Evolutionary conservation across 2,797 vertebrate genomes (phyloP).

Genomic region (Pseudomugil gertrudae): DNA sequence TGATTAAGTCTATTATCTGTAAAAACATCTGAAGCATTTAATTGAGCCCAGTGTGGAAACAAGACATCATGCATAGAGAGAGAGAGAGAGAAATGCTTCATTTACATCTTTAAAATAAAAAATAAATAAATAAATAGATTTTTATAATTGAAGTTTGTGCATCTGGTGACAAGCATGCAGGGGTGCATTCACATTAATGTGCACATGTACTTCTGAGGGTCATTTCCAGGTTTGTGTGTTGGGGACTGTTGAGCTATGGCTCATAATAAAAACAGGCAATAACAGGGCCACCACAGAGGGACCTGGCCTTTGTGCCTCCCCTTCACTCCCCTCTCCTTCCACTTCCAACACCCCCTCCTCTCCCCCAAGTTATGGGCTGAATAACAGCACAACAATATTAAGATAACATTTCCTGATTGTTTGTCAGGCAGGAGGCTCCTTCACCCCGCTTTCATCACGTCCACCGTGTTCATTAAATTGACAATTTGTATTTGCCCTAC

Average conservation of each 20-base stretch:
- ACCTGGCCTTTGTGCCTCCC: conserved; percentile 78
- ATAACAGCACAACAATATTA: conserved; percentile 91
- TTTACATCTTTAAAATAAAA: conserved; percentile 18
- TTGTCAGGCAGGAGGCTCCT: conserved; percentile 83
- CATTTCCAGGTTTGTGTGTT: conserved; percentile 58
- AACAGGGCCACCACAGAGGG: conserved; percentile 91
- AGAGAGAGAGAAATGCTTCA: conserved; percentile 30
- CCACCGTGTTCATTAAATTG: conserved; percentile 86
- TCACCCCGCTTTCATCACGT: conserved; percentile 82
- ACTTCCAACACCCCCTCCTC: conserved; percentile 74
- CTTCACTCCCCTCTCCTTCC: conserved; percentile 37
- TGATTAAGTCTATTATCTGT: conserved; percentile 54
- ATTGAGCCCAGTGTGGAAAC: conserved; percentile 57
- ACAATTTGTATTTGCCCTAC: conserved; percentile 85
- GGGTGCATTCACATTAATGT: conserved; percentile 12
- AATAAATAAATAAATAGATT: background rate
- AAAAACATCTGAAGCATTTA: conserved; percentile 61
- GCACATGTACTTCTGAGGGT: conserved; percentile 15
- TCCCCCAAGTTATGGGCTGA: conserved; percentile 89
- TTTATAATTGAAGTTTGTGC: conserved; percentile 37
- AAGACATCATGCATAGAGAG: conserved; percentile 24
- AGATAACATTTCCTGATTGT: conserved; percentile 91
- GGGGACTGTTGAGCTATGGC: conserved; percentile 85
- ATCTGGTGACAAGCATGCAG: background rate
- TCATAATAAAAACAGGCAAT: conserved; percentile 96